These are phyloP conservation scores for Lasiurus borealis DNA, from an alignment of 2,113 vertebrate genomes.

Conservation along the genomic window DNA sequence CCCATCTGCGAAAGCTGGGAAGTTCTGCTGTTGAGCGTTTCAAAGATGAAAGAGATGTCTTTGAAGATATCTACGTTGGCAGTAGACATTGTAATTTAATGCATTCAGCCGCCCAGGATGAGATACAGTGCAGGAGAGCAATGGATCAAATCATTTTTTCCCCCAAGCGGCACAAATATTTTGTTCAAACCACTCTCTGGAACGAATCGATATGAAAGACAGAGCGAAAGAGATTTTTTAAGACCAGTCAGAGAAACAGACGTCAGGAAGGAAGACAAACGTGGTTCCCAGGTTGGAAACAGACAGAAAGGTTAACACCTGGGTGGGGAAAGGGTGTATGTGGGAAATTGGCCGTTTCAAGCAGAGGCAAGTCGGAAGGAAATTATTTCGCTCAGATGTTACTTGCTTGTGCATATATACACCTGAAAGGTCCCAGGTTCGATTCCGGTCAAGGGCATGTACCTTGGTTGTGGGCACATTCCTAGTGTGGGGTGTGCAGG, in stretches of 20 bases:
- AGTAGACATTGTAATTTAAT: neutral
- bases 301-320: neutral
- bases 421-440: too few species aligned
- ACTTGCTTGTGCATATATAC: neutral
- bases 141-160: neutral
- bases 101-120: neutral
- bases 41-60: neutral
- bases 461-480: too few species aligned
- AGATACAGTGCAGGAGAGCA: neutral
- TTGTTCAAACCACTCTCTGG: neutral
- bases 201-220: neutral
- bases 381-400: neutral
- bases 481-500: too few species aligned
- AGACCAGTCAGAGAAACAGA: neutral
- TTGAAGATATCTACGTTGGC: neutral
- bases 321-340: neutral
- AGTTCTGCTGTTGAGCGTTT: slow-evolving; percentile 29
- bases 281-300: neutral
- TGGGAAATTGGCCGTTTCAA: neutral
- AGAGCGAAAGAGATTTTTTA: neutral
- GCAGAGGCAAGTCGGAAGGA: neutral
- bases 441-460: too few species aligned
- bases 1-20: neutral
- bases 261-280: neutral
- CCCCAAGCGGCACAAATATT: neutral